Evolutionary conservation across 1,140 invertebrate species (phyloP), one percentile per base, ranked within the genome.

Genomic region (Paramacrobiotus metropolitanus): DNA sequence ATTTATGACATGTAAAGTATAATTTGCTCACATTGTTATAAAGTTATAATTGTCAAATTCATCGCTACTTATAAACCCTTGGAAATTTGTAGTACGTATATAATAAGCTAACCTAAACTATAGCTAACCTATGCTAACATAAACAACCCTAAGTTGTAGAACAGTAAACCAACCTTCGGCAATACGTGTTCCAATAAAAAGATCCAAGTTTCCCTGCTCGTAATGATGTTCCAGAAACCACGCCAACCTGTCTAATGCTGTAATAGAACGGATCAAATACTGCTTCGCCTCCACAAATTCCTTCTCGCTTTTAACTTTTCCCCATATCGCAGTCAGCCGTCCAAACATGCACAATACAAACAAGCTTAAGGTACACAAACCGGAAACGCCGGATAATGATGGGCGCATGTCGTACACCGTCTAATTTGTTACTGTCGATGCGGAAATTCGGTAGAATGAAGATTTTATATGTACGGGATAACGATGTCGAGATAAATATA

Each of bases 1-100:
- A 2, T 64, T 64, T 1, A 70, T 29, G 62, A 69, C 70, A 59
- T 66, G 60, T 60, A 70, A 68, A 1, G 70, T 70, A 21, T 68
- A 63, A 9, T 60, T 48, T 59, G 70, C 69, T n/a, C 48, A 44
- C 65, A 67, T 1, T 63, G 55, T 31, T 66, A 4, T 15, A 9
- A 4, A 66, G 48, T 68, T 65, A 31, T 68, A 30, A 31, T 67
- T 65, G 68, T 67, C 69, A 30, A 69, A 68, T 20, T 64, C 64
- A 44, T 65, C 62, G n/a, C 61, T 59, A 44, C 68, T 60, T 21
- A 66, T 61, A 21, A 62, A 48, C 1, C 69, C 67, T 59, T 69
- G n/a, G n/a, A n/a, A n/a, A n/a, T n/a, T n/a, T n/a, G n/a, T n/a
- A n/a, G n/a, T n/a, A n/a, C n/a, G n/a, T n/a, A n/a, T n/a, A n/a